Base-by-base conservation (phyloP, 2,888 invertebrate genomes). In the Phengaris arion region DNA sequence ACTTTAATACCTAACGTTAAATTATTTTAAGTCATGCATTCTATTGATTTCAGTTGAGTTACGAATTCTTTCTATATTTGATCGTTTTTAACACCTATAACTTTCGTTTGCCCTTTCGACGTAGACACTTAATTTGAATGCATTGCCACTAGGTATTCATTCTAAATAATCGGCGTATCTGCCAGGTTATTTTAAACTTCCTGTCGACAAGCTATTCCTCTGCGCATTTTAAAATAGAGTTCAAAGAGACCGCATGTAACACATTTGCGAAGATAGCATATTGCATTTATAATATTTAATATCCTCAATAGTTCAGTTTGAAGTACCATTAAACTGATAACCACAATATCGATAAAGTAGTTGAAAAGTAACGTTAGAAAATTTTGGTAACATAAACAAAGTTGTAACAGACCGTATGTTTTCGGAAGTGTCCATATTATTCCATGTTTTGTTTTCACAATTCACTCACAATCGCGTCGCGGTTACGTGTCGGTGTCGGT, bases 401-500 rank as follows among this genome's bases (percentile, higher is more conserved):
- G 10, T 22, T 22, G 7, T 22, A 59, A 59, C 59, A 9, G 15
- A 59, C 64, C 64, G 64, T 64, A 8, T 69, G 13, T 13, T 46
- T 69, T 69, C 69, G 46, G 46, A n/a, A 48, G n/a, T 48, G 69
- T 48, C 69, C 69, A 69, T 69, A 48, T 86, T 86, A 85, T 84
- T 88, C 89, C 89, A 91, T 35, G 35, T 35, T 88, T 91, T 90
- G 90, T 87, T 90, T 89, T 91, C 85, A 89, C 89, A 79, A 79
- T 84, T 84, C 89, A 89, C 89, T 89, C 89, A 74, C 74, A 78
- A 79, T 78, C 78, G 80, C 80, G 78, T 76, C 76, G 57, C 8
- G 77, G 77, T 70, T 70, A 88, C 92, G 90, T 88, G 85, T 82
- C 83, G 77, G 84, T 83, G 79, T 81, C 82, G 80, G 88, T 85